Evolutionary conservation across 2,797 vertebrate species (phyloP).

Genomic region (Falco concolor): DNA sequence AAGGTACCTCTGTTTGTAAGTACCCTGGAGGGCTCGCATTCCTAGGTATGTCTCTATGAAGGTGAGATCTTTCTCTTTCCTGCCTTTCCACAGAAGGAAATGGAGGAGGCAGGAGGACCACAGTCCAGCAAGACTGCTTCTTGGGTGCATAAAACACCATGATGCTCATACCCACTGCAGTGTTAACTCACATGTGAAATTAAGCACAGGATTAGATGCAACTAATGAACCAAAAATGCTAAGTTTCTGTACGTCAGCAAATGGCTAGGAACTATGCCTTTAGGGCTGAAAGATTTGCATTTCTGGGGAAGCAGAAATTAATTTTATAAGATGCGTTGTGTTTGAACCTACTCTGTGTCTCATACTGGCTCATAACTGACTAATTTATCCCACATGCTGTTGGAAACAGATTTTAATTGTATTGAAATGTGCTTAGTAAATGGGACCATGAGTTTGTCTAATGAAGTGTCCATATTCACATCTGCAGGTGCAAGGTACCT

Average conservation of each 20-base stretch:
- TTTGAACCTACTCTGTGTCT: background rate
- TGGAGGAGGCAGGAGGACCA: background rate
- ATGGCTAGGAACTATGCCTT: background rate
- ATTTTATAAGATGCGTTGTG: background rate
- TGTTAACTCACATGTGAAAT: background rate
- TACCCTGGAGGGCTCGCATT: background rate
- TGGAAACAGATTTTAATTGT: background rate
- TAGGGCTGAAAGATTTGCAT: background rate
- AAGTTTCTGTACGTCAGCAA: background rate
- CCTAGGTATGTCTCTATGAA: background rate
- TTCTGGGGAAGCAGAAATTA: background rate
- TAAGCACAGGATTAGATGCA: background rate
- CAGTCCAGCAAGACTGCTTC: background rate
- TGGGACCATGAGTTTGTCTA: background rate
- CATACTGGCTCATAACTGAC: background rate
- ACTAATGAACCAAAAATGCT: background rate
- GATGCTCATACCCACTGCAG: background rate
- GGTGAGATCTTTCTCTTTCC: background rate
- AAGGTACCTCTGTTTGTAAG: background rate
- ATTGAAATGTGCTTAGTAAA: background rate
- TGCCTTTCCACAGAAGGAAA: background rate
- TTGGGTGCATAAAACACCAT: background rate
- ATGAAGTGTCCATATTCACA: background rate
- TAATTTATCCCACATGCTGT: background rate
- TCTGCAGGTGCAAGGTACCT: conserved; percentile 3